Conservation (phyloP, 1,140 invertebrate species). For the Nixonia krombeini region DNA sequence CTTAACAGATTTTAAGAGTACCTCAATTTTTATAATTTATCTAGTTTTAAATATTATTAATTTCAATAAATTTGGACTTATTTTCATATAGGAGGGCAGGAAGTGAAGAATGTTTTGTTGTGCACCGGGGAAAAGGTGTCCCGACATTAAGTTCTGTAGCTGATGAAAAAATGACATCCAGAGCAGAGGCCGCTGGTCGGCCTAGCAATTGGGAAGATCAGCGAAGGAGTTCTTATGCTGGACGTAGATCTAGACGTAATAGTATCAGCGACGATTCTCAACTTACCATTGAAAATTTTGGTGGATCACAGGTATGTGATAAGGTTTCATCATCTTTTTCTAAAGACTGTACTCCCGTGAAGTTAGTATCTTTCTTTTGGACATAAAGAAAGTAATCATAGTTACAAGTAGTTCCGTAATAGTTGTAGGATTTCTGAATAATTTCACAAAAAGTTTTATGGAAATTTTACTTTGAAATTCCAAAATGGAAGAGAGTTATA, state of each 20-base stretch:
- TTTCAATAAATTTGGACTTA: background rate
- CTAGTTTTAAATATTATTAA: conserved; percentile 6
- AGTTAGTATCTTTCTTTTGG: no score
- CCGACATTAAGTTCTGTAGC: conserved; percentile 82
- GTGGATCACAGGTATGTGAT: conserved; percentile 86
- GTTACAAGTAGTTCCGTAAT: no score
- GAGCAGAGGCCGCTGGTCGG: conserved; percentile 80
- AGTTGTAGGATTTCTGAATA: no score
- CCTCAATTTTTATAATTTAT: conserved; percentile 2
- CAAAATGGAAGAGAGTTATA: no score
- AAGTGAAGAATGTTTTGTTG: conserved; percentile 81
- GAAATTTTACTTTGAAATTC: no score
- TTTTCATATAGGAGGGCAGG: conserved; percentile 57
- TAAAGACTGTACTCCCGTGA: no score
- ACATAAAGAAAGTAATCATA: no score
- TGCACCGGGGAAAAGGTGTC: conserved; percentile 83
- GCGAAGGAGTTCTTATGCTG: conserved; percentile 81
- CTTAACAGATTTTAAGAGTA: background rate
- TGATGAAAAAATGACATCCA: conserved; percentile 70
- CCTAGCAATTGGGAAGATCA: conserved; percentile 87
- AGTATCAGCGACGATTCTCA: conserved; percentile 90
- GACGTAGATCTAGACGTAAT: conserved; percentile 85
- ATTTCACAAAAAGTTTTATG: no score
- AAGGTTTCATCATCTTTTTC: no score
- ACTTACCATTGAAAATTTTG: conserved; percentile 92